Evolutionary conservation across 2,113 vertebrate genomes (phyloP), one percentile per base, ranked within the genome.

Genomic region (Serilophus lunatus): DNA sequence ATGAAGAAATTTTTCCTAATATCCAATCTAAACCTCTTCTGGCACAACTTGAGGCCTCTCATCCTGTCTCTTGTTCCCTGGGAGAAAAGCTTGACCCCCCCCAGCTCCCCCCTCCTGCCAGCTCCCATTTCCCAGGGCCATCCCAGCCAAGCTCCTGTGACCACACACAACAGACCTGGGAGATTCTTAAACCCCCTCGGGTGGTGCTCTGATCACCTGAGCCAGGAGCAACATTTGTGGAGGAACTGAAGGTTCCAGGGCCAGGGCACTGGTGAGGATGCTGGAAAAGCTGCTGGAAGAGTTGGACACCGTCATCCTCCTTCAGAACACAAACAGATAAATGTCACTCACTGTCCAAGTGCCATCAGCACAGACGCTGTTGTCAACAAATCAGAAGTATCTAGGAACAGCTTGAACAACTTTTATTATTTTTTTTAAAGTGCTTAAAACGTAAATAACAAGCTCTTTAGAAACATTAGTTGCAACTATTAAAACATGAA

Each of bases 381-480:
- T 95, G 96, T 94, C 92, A 93, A 49, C 81, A 96, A 85, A 88
- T 88, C 93, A 83, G 29, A 93, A 77, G 82, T 80, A 63, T 95
- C 94, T 96, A 97, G 94, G 96, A 97, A 97, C 95, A 96, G 96
- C 94, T 96, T 96, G 94, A 96, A 97, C 93, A 93, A 93, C 95
- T 88, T 97, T 98, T 98, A 97, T 98, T 93, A 93, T 77, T 90
- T 97, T 97, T 86, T 94, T 97, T 98, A 97, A 98, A 98, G 98
- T 98, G 98, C 98, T 97, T 71, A 85, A 98, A 98, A 98, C 96
- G 97, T 97, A 97, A 97, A 98, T 91, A 97, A 97, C 95, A 98
- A 97, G 97, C 98, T 98, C 96, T 96, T 97, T 97, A 97, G 95
- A 98, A 98, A 98, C 98, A 96, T 96, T 61, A 95, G 92, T 93